Conservation (phyloP, 2,113 vertebrate genomes). For the Mobula birostris region DNA sequence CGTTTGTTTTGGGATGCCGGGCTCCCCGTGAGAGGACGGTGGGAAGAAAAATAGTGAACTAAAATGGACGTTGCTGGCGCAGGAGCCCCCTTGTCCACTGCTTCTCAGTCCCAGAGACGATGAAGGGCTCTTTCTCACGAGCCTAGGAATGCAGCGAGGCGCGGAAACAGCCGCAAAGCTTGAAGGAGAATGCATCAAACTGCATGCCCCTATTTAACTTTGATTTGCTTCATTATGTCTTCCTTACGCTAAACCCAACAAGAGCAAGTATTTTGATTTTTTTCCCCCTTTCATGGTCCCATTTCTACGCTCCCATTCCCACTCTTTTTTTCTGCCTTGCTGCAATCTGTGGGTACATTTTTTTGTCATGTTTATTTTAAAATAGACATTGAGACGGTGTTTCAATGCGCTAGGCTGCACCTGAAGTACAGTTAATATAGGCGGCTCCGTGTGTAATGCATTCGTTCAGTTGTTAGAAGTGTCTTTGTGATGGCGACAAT, state of each 20-base stretch:
- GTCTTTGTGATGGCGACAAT: conserved; percentile 17
- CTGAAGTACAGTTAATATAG: neutral
- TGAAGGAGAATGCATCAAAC: neutral
- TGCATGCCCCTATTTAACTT: neutral
- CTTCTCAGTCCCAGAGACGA: neutral
- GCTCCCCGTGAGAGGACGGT: neutral
- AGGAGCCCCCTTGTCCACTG: neutral
- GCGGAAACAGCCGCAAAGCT: neutral
- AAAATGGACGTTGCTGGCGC: conserved; percentile 30
- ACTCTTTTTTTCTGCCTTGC: too few species aligned
- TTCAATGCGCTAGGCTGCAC: neutral
- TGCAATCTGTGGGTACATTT: neutral
- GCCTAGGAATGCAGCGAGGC: neutral
- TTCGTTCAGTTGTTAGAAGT: neutral
- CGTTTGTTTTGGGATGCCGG: too few species aligned
- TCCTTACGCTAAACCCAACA: neutral
- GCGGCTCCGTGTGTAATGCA: neutral
- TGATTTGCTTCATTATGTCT: neutral
- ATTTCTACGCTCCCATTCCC: too few species aligned
- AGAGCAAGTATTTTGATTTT: neutral
- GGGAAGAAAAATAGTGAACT: neutral
- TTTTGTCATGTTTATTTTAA: conserved; percentile 8
- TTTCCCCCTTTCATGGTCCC: neutral
- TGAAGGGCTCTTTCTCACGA: neutral
- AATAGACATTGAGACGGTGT: neutral